Conservation (phyloP, 2,797 vertebrate species). For the Lepilemur septentrionalis region DNA sequence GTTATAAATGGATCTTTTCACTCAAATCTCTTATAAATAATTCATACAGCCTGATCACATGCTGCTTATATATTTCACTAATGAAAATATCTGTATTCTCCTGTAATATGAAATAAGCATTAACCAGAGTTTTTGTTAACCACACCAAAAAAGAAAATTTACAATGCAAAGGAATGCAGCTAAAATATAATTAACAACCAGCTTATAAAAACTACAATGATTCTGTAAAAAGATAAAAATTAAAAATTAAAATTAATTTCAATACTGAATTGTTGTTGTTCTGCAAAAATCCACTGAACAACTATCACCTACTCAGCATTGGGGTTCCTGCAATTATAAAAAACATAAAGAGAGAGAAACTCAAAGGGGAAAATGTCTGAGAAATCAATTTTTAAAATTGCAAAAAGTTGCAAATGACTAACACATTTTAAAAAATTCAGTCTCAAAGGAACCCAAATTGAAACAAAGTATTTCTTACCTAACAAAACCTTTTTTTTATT, state of each 20-base stretch:
- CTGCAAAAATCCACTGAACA: background rate
- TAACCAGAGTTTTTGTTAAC: background rate
- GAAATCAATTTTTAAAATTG: background rate
- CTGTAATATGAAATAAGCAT: background rate
- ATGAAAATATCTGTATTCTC: background rate
- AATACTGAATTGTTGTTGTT: background rate
- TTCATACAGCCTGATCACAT: background rate
- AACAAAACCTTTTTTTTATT: too few species aligned
- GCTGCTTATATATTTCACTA: background rate
- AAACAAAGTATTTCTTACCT: background rate
- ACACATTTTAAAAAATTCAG: background rate
- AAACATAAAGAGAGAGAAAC: background rate
- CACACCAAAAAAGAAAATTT: background rate
- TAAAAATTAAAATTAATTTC: background rate
- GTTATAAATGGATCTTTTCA: slow-evolving; percentile 13
- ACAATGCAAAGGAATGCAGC: background rate
- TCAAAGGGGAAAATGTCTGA: background rate
- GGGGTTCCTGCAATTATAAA: background rate
- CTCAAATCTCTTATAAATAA: background rate
- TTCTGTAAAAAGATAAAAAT: background rate
- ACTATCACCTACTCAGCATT: background rate
- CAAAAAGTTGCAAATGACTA: background rate
- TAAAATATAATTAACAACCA: background rate
- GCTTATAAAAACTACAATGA: background rate
- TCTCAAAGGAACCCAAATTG: background rate